phyloP scores from a whole-genome alignment of 2,113 vertebrate species.

The Aythya baeri region DNA sequence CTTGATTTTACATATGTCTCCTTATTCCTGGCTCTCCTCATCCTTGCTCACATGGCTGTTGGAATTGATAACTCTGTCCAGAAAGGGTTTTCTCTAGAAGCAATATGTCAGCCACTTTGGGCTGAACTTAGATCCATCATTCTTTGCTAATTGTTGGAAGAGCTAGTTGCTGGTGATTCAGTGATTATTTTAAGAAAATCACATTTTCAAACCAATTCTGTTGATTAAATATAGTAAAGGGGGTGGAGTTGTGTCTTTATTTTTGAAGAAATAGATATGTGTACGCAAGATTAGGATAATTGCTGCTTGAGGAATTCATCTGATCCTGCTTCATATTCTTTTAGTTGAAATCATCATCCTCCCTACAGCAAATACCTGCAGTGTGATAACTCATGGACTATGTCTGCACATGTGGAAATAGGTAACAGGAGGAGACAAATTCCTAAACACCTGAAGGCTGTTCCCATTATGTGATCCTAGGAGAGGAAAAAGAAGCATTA shows the following conservation, averaged over 20 bases:
- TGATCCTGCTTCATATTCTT: not conserved
- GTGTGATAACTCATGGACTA: not conserved
- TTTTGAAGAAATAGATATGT: not conserved
- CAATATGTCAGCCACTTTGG: not conserved
- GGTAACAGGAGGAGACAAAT: not conserved
- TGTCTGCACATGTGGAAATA: not conserved
- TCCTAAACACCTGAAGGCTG: not conserved
- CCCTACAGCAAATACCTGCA: not conserved
- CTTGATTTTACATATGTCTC: not conserved
- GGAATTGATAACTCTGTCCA: not conserved
- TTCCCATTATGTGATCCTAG: not conserved
- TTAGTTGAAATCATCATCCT: not conserved
- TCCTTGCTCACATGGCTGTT: not conserved
- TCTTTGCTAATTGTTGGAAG: not conserved
- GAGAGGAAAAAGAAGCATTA: not conserved
- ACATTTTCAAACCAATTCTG: not conserved
- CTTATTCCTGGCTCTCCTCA: not conserved
- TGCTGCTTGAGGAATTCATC: not conserved
- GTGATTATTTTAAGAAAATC: conserved; percentile 9
- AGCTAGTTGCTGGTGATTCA: not conserved
- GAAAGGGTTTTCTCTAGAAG: not conserved
- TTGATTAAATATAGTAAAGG: not conserved
- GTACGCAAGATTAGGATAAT: not conserved
- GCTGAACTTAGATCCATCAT: not conserved
- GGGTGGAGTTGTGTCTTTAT: not conserved